Evolutionary conservation across 2,888 invertebrate genomes (phyloP).

Genomic region (Melieria crassipennis): DNA sequence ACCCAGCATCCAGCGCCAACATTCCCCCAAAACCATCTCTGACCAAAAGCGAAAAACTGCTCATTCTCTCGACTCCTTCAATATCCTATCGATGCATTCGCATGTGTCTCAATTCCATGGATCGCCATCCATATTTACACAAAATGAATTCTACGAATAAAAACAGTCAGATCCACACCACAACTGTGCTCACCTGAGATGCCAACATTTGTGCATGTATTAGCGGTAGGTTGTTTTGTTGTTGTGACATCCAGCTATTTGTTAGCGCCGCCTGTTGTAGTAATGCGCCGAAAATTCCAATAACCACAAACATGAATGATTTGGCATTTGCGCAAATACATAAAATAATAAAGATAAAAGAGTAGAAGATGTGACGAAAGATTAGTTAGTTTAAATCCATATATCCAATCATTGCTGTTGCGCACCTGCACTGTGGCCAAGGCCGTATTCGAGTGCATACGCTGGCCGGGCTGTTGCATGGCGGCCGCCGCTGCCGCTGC

Average conservation of each 20-base stretch:
- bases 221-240: conserved; percentile 47
- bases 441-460: conserved; percentile 55
- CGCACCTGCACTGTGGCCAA: conserved; percentile 62
- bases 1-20: too few relatives aligned
- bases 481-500: conserved; percentile 63
- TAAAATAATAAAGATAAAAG: conserved; percentile 25
- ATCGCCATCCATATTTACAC: too few relatives aligned
- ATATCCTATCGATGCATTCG: too few relatives aligned
- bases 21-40: too few relatives aligned
- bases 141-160: too few relatives aligned
- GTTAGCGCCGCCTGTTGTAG: conserved; percentile 48
- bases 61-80: too few relatives aligned
- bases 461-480: conserved; percentile 47
- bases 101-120: too few relatives aligned
- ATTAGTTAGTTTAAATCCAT: conserved; percentile 1
- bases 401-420: conserved; percentile 50
- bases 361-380: conserved; percentile 19
- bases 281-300: neutral
- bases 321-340: neutral
- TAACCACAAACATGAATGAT: neutral
- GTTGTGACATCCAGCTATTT: conserved; percentile 61
- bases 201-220: conserved; percentile 65
- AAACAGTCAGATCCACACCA: too few relatives aligned
- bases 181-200: conserved; percentile 48
- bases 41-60: too few relatives aligned